These are phyloP conservation scores for Parascotia fuliginaria DNA, from an alignment of 2,888 invertebrate species.

Conservation along the genomic window DNA sequence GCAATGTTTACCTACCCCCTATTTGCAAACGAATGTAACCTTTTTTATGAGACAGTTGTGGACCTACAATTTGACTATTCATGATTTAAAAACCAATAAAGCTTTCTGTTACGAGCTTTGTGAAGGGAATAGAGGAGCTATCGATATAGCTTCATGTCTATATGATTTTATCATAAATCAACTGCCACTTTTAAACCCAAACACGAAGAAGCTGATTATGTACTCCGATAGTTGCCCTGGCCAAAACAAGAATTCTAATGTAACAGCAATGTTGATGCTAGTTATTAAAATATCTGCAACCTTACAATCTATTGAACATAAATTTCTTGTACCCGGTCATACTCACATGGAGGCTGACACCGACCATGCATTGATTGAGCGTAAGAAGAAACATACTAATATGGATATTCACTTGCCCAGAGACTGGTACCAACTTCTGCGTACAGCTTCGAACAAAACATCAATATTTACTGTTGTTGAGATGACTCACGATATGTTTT, in stretches of 20 bases:
- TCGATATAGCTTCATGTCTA: constrained; percentile 43
- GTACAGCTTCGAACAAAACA: too few relatives aligned
- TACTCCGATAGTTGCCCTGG: constrained; percentile 24
- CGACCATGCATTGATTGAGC: not conserved
- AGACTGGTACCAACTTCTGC: too few relatives aligned
- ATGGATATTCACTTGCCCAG: too few relatives aligned
- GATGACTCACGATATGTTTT: constrained; percentile 30
- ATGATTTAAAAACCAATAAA: too few relatives aligned
- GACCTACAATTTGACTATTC: too few relatives aligned
- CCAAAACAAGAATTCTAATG: not conserved
- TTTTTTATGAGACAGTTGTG: too few relatives aligned
- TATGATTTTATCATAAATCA: constrained; percentile 29
- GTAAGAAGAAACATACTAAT: constrained; percentile 6
- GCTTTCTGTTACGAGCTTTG: constrained; percentile 37
- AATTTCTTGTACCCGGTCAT: constrained; percentile 36
- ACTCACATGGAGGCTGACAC: constrained; percentile 28
- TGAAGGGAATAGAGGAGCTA: constrained; percentile 34
- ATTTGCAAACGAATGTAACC: too few relatives aligned
- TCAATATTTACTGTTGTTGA: too few relatives aligned
- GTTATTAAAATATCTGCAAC: not conserved
- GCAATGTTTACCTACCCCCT: too few relatives aligned
- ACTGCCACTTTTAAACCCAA: too few relatives aligned
- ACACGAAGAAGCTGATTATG: too few relatives aligned
- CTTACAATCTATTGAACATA: constrained; percentile 10
- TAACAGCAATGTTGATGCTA: not conserved